Percentiles rank a stretch among this genome's conserved stretches.
Conservation (phyloP, 2,797 vertebrate species). For the Lepus townsendii region DNA sequence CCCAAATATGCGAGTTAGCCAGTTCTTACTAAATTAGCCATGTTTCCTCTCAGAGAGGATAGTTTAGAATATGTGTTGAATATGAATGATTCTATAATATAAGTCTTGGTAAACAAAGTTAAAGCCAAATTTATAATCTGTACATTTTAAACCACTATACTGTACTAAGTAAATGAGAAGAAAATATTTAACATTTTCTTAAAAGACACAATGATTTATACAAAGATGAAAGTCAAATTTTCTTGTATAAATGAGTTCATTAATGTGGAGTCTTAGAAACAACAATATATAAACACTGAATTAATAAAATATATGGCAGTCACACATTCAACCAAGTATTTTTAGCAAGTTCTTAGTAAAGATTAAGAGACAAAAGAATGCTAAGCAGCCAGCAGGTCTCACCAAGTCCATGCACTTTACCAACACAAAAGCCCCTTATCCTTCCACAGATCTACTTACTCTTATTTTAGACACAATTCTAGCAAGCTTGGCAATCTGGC, state of each 20-base stretch:
- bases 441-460: conserved; percentile 76
- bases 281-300: conserved; percentile 56
- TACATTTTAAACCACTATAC: conserved; percentile 43
- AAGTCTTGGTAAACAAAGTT: conserved; percentile 23
- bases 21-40: conserved; percentile 62
- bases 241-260: conserved; percentile 58
- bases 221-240: conserved; percentile 44
- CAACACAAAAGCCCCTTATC: conserved; percentile 18
- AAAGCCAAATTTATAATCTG: conserved; percentile 28
- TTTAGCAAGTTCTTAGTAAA: conserved; percentile 59
- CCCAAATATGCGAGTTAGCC: conserved; percentile 26
- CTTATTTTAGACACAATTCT: conserved; percentile 75
- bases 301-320: conserved; percentile 57
- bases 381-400: neutral
- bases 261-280: conserved; percentile 51
- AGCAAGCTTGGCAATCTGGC: conserved; percentile 72
- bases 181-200: conserved; percentile 56
- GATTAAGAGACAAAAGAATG: conserved; percentile 45
- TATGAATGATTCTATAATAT: conserved; percentile 43
- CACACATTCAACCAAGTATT: conserved; percentile 24
- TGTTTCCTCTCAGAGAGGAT: conserved; percentile 48
- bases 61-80: too few species aligned
- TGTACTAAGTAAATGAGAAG: conserved; percentile 29
- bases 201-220: conserved; percentile 65
- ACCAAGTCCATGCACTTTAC: conserved; percentile 48